A percentile compares a stretch with the other conserved stretches of the same genome.
These are phyloP conservation scores for Dilophus febrilis DNA, from an alignment of 2,888 invertebrate genomes.

Conservation along the genomic window DNA sequence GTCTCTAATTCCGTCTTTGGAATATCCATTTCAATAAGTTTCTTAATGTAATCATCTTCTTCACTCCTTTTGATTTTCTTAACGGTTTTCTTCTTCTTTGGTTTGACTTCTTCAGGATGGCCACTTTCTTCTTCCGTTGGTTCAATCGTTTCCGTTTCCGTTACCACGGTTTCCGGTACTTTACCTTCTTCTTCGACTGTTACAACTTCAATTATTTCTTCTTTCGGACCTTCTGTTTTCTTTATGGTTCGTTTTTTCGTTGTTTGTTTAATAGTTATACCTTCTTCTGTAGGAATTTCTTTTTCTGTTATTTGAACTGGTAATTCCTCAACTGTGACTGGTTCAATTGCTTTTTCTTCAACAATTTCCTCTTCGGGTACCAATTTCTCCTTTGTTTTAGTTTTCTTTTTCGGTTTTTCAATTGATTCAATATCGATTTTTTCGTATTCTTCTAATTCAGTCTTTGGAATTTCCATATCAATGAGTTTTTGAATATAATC, in stretches of 20 bases:
- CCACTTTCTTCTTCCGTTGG: constrained; percentile 17
- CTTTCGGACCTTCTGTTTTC: constrained; percentile 20
- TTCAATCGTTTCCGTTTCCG: constrained; percentile 13
- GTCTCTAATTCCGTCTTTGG: constrained; percentile 20
- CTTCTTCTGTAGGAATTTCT: constrained; percentile 10
- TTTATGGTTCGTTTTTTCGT: constrained; percentile 25
- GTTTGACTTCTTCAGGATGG: constrained; percentile 18
- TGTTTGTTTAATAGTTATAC: constrained; percentile 1
- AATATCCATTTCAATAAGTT: not conserved
- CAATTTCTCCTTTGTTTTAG: constrained; percentile 20
- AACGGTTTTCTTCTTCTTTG: constrained; percentile 9
- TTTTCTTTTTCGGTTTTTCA: constrained; percentile 20
- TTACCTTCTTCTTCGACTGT: constrained; percentile 24
- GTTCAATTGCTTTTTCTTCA: constrained; percentile 11
- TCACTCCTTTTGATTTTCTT: constrained; percentile 3
- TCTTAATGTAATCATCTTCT: not conserved
- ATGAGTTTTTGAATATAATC: constrained; percentile 21
- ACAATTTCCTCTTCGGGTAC: constrained; percentile 12
- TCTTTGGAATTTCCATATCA: constrained; percentile 22
- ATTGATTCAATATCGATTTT: not conserved
- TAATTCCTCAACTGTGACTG: constrained; percentile 10
- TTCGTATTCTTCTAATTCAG: constrained; percentile 5
- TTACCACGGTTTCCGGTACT: constrained; percentile 20
- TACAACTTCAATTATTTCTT: constrained; percentile 26
- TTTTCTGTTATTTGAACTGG: constrained; percentile 18